Base-by-base conservation (phyloP, 2,888 invertebrate genomes). In the Andrena bicolor region DNA sequence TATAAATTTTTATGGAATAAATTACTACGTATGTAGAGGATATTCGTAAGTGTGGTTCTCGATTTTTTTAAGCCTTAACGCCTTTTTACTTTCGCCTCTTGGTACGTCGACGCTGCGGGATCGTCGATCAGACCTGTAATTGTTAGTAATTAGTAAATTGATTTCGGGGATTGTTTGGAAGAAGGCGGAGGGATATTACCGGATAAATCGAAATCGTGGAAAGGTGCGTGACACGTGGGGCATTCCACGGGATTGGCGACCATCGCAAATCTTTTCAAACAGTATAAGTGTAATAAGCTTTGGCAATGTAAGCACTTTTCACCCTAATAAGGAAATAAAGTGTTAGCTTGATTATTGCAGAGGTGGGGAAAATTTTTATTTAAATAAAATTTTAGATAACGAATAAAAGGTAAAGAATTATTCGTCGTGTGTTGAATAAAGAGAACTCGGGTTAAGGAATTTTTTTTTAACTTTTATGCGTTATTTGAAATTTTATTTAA, bases 241-340 rank as follows among this genome's bases (percentile, higher is more conserved):
- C 92, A 92, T 58, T 86, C 87, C 2, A 85, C 72, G 56, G 72
- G 73, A 23, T 82, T 77, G 20, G 86, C 81, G 0, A 83, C 51
- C 56, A 61, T 82, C 8, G 82, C 75, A 32, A 74, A 88, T 58
- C 80, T 89, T 4, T 86, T 80, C n/a, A 91, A 86, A 35, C 92
- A 92, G 56, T 87, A 79, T 4, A 86, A 48, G 49, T 92, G 92
- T n/a, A 85, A 51, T 0, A 75, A 71, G 41, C 65, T 76, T n/a
- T 89, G 41, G 58, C 91, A 91, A 2, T 80, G 23, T 26, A 26
- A 26, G 26, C 91, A 92, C 20, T 78, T 85, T 35, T 86, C 58
- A 10, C 91, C 90, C 92, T 92, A 61, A 26, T 56, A 23, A 60
- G 68, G 49, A 84, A 66, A 28, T 64, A 68, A 53, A 65, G 16